Evolutionary conservation across 2,888 invertebrate genomes (phyloP).

Genomic region (Lasioglossum calceatum): DNA sequence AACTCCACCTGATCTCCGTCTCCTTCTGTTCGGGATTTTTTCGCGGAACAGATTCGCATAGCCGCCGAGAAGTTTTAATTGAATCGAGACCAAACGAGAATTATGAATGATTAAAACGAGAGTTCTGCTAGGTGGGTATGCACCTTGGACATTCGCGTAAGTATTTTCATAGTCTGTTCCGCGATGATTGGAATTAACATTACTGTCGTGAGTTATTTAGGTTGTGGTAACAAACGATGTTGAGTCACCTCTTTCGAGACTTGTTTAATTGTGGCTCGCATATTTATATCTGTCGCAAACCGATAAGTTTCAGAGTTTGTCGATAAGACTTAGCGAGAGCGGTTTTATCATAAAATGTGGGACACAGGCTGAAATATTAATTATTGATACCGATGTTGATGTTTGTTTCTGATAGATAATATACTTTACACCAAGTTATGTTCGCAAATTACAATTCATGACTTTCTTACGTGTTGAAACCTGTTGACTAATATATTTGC

Average conservation of each 20-base stretch:
- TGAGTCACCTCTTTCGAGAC: not conserved
- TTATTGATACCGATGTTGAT: not conserved
- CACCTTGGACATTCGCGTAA: not conserved
- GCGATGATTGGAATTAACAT: not conserved
- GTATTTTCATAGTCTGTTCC: not conserved
- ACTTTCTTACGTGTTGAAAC: not conserved
- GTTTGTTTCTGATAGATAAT: not conserved
- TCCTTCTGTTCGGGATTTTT: conserved; percentile 17
- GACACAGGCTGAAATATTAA: not conserved
- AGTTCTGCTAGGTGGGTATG: not conserved
- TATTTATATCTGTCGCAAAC: not conserved
- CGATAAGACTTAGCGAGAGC: not conserved
- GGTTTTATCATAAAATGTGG: not conserved
- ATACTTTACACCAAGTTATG: not conserved
- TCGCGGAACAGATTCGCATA: not conserved
- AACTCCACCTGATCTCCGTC: conserved; percentile 19
- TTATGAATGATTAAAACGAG: not conserved
- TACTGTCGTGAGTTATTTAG: not conserved
- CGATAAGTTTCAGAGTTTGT: not conserved
- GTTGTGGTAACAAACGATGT: not conserved
- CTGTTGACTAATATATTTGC: not conserved
- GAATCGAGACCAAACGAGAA: not conserved
- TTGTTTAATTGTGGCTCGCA: not conserved
- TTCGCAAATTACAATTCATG: not conserved
- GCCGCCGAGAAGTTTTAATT: not conserved